Evolutionary conservation across 2,113 vertebrate genomes (phyloP).

Genomic region (Pantherophis guttatus): DNA sequence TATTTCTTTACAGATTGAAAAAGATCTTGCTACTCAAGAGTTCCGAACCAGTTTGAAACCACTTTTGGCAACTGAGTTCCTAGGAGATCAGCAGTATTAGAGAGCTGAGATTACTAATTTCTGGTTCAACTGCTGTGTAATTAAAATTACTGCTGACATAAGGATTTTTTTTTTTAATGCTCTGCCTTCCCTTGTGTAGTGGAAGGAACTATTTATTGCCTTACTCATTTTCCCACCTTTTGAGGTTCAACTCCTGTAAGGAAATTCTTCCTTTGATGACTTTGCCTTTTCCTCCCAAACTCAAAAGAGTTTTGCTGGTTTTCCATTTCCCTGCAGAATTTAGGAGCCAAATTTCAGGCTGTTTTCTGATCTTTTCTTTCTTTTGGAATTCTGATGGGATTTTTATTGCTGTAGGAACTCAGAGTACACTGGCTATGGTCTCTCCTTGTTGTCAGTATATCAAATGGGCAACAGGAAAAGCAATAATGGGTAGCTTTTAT

Average conservation of each 20-base stretch:
- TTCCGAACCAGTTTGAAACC: neutral
- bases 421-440: neutral
- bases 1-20: neutral
- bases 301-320: neutral
- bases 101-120: neutral
- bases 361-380: neutral
- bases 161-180: neutral
- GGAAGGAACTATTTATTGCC: neutral
- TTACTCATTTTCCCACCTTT: neutral
- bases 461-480: neutral
- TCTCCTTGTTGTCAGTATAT: neutral
- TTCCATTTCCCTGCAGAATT: neutral
- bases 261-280: neutral
- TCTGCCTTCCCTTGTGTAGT: neutral
- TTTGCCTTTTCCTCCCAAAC: neutral
- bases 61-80: neutral
- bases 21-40: neutral
- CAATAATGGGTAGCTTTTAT: neutral
- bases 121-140: neutral
- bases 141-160: neutral
- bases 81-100: neutral
- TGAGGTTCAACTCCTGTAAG: neutral
- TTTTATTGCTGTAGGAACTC: neutral
- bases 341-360: neutral
- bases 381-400: neutral